Percentiles rank a stretch among this genome's conserved stretches.
phyloP scores from a whole-genome alignment of 2,797 vertebrate genomes.

The Pagetopsis macropterus region DNA sequence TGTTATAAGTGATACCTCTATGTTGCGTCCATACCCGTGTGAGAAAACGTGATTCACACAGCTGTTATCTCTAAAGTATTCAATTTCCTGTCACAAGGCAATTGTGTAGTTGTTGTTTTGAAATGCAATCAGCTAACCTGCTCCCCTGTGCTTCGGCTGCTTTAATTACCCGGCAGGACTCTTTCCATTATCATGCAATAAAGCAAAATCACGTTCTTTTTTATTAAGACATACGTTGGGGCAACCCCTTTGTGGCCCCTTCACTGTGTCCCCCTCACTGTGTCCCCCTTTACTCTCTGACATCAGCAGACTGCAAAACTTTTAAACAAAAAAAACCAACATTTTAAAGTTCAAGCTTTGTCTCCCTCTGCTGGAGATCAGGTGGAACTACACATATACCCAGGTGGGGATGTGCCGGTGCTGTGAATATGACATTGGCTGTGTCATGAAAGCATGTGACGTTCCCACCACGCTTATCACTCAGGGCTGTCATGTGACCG shows the following conservation, averaged over 20 bases:
- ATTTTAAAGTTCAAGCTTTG: constrained; percentile 34
- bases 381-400: constrained; percentile 19
- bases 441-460: neutral
- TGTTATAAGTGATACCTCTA: neutral
- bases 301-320: constrained; percentile 27
- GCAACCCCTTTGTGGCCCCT: neutral
- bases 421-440: neutral
- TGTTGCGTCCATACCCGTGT: neutral
- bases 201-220: neutral
- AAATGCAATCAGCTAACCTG: neutral
- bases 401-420: neutral
- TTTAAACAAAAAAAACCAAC: constrained; percentile 20
- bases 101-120: neutral
- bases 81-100: constrained; percentile 17
- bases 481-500: neutral
- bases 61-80: constrained; percentile 35
- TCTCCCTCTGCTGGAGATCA: constrained; percentile 70
- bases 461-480: neutral
- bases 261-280: neutral
- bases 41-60: constrained; percentile 46
- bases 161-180: neutral
- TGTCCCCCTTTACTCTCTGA: neutral
- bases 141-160: neutral
- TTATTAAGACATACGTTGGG: neutral
- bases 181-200: neutral